Evolutionary conservation across 1,140 invertebrate species (phyloP), one percentile per base, ranked within the genome.

Genomic region (Pseudomyrmex dendroicus): DNA sequence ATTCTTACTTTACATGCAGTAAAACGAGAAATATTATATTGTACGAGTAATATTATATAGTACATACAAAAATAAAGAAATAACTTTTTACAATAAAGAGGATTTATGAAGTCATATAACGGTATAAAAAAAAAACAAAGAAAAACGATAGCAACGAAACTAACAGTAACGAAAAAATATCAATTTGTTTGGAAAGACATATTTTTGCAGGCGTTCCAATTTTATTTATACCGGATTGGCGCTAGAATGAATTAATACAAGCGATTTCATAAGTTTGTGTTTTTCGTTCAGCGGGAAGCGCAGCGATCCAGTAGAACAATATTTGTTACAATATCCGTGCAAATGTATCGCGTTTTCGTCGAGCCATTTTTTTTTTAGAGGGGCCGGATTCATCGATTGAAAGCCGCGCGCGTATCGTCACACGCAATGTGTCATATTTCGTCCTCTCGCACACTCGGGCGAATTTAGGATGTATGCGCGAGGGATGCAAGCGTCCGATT

Each of bases 381-480:
- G 35, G 35, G 5, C 35, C 15, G 46, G 25, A 59, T 17, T 62
- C 63, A 59, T 67, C 76, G 74, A 84, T 84, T 54, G 66, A 63
- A 46, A 77, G 35, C 56, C 22, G 50, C 22, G 57, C 74, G 85
- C 56, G 59, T 72, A 61, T 56, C 57, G 68, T 35, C 61, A 56
- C 35, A 52, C 22, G 56, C 63, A 74, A 84, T 70, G 59, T 70
- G 72, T 70, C 77, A 56, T 86, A 80, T 89, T 85, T 88, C 50
- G 78, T 54, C 70, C 73, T 72, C 52, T 15, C 25, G 35, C 35
- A 73, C 82, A 61, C 84, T 89, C 85, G 61, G 73, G 76, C 74
- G 74, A 73, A 77, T 86, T 86, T 86, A 77, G 87, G 59, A 85
- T 88, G 63, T 85, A 57, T 72, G 84, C 77, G 64, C 22, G 67